phyloP scores from a whole-genome alignment of 2,797 vertebrate genomes.

The Clarias laeviceps region DNA sequence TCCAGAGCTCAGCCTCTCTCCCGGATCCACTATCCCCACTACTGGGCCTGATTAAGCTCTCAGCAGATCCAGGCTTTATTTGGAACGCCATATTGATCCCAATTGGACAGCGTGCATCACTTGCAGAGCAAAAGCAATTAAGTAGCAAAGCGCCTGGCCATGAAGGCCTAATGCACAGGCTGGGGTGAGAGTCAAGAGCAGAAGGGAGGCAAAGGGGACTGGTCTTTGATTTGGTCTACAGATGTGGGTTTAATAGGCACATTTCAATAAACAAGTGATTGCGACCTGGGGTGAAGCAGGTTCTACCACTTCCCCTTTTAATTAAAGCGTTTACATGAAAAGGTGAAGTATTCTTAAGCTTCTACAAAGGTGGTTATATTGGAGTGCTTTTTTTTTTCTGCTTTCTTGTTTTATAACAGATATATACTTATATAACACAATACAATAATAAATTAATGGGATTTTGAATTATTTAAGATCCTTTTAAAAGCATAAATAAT shows the following conservation, averaged over 20 bases:
- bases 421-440: neutral
- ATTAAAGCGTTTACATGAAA: constrained; percentile 62
- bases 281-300: constrained; percentile 61
- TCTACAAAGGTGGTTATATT: constrained; percentile 6
- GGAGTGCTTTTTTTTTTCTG: neutral
- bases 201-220: constrained; percentile 18
- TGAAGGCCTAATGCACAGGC: constrained; percentile 47
- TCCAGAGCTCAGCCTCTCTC: constrained; percentile 41
- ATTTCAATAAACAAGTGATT: constrained; percentile 68
- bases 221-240: constrained; percentile 60
- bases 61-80: constrained; percentile 69
- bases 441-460: too few species aligned
- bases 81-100: constrained; percentile 70
- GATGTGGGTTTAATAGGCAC: constrained; percentile 67
- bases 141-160: constrained; percentile 46
- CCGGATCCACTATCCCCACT: constrained; percentile 42
- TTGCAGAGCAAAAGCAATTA: constrained; percentile 52
- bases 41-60: constrained; percentile 66
- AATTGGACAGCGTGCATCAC: constrained; percentile 45
- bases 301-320: constrained; percentile 64
- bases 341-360: constrained; percentile 10
- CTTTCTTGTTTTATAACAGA: neutral
- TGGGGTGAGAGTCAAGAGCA: constrained; percentile 31
- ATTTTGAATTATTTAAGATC: neutral
- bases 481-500: neutral